phyloP scores from a whole-genome alignment of 2,113 vertebrate species.

The Charina bottae region DNA sequence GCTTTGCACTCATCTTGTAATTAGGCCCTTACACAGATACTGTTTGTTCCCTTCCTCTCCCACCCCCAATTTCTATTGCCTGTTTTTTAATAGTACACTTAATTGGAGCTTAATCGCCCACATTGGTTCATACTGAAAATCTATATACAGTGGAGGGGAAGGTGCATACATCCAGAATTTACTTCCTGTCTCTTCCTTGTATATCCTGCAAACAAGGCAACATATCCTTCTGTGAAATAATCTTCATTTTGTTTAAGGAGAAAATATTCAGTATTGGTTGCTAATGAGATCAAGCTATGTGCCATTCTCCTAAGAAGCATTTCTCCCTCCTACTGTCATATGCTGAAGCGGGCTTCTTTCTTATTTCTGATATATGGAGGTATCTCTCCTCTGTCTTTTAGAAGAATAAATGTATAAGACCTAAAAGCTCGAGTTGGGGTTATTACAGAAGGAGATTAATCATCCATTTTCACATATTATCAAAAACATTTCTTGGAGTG shows the following conservation, averaged over 20 bases:
- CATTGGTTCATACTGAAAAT: neutral
- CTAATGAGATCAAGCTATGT: slow-evolving; percentile 32
- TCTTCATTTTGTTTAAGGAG: neutral
- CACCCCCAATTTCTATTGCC: neutral
- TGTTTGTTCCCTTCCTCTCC: neutral
- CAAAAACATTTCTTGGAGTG: neutral
- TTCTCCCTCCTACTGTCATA: neutral
- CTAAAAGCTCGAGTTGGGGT: neutral
- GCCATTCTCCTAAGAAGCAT: slow-evolving; percentile 10
- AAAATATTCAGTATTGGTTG: neutral
- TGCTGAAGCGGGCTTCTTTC: neutral
- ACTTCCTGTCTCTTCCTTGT: neutral
- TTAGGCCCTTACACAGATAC: neutral
- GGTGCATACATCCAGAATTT: neutral
- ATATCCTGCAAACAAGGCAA: neutral
- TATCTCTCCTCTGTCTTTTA: neutral
- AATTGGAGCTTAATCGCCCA: neutral
- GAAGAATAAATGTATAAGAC: neutral
- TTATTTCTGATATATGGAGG: neutral
- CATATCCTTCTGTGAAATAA: neutral
- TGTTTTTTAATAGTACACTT: neutral
- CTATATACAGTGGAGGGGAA: neutral
- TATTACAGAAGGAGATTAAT: neutral
- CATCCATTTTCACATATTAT: neutral
- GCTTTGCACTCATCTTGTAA: neutral